Base-by-base conservation (phyloP, 1,140 invertebrate genomes). In the Steinernema khuongi region DNA sequence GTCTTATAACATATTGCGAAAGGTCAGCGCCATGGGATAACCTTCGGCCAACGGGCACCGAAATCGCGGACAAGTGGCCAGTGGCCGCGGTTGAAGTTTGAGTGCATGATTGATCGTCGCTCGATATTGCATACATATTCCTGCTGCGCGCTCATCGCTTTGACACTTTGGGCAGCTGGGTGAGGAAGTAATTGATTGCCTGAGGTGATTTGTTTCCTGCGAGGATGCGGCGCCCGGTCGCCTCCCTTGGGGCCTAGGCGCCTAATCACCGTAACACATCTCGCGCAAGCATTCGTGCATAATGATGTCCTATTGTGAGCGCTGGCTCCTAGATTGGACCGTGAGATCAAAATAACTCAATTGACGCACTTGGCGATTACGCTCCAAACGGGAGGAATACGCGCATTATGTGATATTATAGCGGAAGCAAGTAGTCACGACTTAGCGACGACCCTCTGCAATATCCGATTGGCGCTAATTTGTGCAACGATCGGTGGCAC, bases 201-300 rank as follows among this genome's bases (percentile, higher is more conserved):
- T 7, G 50, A 60, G 50, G 50, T 60, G 50, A 60, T 60, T 60
- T 60, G 50, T 60, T 60, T 60, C 50, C 50, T 60, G 11, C 14
- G 50, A 26, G 26, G 50, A 22, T 22, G 50, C 50, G 22, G 4
- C 7, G 19, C 50, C 50, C 14, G 7, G 14, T 60, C 7, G 14
- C 14, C 14, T 60, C 50, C 50, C 50, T 22, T n/a, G 50, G 26
- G 50, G 22, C 14, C 22, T 22, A 60, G 14, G 50, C 7, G 11
- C 50, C 50, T 60, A 60, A 60, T 60, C 50, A 60, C 50, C 50
- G 50, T 60, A 60, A 60, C 50, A 60, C 50, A 60, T 60, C 50
- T 60, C 50, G 50, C 50, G 11, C 50, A 41, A 60, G 50, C 11
- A 11, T 22, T 11, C 50, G 50, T 60, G 50, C 50, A 60, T 60